These are phyloP conservation scores for Dynastes maya DNA, from an alignment of 2,888 invertebrate species.

Conservation along the genomic window DNA sequence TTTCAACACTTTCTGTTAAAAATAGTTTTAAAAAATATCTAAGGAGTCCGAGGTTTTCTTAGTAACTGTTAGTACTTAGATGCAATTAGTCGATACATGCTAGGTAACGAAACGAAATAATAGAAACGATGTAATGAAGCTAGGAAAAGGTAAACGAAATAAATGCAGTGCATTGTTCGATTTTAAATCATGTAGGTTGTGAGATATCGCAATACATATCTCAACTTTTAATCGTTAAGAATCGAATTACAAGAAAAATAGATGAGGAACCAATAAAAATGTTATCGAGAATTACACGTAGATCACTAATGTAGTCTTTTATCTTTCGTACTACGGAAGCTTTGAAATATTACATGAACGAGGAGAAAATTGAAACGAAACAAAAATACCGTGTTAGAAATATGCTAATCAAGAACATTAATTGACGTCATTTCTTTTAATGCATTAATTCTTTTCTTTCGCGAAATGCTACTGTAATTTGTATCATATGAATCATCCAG, in stretches of 20 bases:
- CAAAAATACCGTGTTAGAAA: slow-evolving; percentile 2
- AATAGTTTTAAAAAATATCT: neutral
- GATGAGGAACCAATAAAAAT: neutral
- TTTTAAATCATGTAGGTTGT: no score
- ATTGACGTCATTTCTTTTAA: slow-evolving; percentile 27
- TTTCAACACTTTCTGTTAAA: slow-evolving; percentile 21
- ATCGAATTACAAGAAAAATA: neutral
- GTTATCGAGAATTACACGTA: neutral
- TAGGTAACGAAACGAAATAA: neutral
- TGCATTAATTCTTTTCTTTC: neutral
- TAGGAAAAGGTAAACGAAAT: neutral
- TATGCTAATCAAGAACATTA: slow-evolving; percentile 8
- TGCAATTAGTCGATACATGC: neutral
- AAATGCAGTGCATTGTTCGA: neutral
- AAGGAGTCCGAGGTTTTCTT: neutral
- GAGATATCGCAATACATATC: no score
- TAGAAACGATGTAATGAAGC: neutral
- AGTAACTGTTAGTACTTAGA: slow-evolving; percentile 1
- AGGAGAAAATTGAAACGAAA: neutral
- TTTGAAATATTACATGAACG: slow-evolving; percentile 1
- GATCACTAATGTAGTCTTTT: neutral
- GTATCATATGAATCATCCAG: slow-evolving; percentile 16
- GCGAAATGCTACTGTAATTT: slow-evolving; percentile 10
- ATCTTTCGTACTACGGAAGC: slow-evolving; percentile 16
- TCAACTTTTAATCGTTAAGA: no score